These are phyloP conservation scores for Neoniphon sammara DNA, from an alignment of 2,797 vertebrate genomes.

Conservation along the genomic window DNA sequence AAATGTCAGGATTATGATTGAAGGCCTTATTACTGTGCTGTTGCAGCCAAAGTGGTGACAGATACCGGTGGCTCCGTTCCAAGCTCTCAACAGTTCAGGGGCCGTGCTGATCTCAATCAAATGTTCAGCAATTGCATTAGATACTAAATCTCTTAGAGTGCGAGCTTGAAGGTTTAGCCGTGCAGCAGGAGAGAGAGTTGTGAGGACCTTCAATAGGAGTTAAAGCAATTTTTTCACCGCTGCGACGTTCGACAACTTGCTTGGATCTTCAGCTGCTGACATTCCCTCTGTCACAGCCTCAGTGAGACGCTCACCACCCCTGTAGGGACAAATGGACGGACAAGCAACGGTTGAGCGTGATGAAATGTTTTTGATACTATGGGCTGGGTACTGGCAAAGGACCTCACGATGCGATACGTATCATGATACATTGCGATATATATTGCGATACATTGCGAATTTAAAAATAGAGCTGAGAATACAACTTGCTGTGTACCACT, in stretches of 20 bases:
- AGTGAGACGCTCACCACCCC: constrained; percentile 17
- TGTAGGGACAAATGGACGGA: constrained; percentile 22
- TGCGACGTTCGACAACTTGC: constrained; percentile 46
- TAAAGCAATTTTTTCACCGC: constrained; percentile 14
- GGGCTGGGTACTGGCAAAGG: too few relatives aligned
- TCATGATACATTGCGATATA: too few relatives aligned
- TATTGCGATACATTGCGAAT: too few relatives aligned
- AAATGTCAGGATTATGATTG: constrained; percentile 20
- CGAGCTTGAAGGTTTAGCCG: constrained; percentile 31
- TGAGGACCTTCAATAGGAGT: constrained; percentile 18
- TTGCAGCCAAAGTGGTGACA: constrained; percentile 16
- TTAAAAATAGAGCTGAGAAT: too few relatives aligned
- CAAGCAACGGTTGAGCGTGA: constrained; percentile 14
- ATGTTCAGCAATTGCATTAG: constrained; percentile 19
- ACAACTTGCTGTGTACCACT: too few relatives aligned
- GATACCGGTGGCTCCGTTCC: constrained; percentile 5
- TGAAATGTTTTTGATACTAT: neutral
- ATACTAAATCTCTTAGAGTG: constrained; percentile 19
- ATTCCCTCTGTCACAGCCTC: constrained; percentile 23
- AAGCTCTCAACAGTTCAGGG: constrained; percentile 29
- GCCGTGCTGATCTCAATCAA: constrained; percentile 29
- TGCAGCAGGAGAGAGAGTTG: constrained; percentile 21
- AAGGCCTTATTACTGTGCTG: constrained; percentile 8
- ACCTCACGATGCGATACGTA: too few relatives aligned
- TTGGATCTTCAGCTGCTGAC: neutral